Percentiles rank a stretch among this genome's conserved stretches.
These are phyloP conservation scores for Pelagia noctiluca DNA, from an alignment of 30 jellyfish, hydroid and myxozoan species.

Conservation along the genomic window DNA sequence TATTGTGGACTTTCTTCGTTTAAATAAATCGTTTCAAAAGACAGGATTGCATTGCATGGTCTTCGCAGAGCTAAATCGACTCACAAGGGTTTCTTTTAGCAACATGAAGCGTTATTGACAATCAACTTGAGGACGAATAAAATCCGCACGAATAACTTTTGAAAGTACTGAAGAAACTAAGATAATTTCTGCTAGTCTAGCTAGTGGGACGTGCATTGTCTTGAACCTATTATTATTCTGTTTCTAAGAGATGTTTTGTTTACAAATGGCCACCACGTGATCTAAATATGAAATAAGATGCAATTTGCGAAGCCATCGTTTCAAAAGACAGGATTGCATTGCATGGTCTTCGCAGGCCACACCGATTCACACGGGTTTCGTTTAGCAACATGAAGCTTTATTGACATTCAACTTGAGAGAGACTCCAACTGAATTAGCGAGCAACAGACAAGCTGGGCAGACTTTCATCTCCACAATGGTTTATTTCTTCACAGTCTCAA, in stretches of 20 bases:
- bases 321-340: neutral
- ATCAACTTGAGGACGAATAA: neutral
- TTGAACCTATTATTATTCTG: too few species aligned
- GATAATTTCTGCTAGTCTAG: too few species aligned
- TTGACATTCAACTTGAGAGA: neutral
- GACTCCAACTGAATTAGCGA: neutral
- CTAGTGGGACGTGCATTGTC: too few species aligned
- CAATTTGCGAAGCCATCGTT: neutral
- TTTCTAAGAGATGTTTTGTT: constrained; percentile 56
- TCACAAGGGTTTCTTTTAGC: neutral
- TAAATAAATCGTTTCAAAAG: too few species aligned
- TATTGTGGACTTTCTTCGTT: too few species aligned
- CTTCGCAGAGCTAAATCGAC: neutral
- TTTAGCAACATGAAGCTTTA: neutral
- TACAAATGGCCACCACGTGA: constrained; percentile 68
- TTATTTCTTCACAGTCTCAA: constrained; percentile 64
- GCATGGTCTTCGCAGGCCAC: neutral
- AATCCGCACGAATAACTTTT: too few species aligned
- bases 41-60: neutral
- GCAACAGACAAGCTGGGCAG: neutral
- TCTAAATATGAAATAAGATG: constrained; percentile 19
- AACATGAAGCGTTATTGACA: neutral
- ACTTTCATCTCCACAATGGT: constrained; percentile 48
- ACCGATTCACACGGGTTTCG: neutral
- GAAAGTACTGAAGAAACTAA: too few species aligned